A percentile compares a stretch with the other conserved stretches of the same genome.
Conservation (phyloP, 1,140 invertebrate species). For the Drosophila ironensis region DNA sequence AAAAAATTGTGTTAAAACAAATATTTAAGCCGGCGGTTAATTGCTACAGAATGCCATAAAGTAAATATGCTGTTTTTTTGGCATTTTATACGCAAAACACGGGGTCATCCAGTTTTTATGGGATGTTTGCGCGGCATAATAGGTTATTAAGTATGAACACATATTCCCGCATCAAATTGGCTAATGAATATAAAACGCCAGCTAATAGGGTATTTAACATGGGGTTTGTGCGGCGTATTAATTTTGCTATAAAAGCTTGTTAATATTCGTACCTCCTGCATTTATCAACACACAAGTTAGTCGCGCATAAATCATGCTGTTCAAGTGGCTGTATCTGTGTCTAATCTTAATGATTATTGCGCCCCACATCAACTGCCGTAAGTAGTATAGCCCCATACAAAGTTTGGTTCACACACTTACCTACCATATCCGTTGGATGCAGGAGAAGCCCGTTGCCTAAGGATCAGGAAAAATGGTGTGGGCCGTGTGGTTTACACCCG, state of each 20-base stretch:
- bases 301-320: constrained; percentile 35
- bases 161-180: not conserved
- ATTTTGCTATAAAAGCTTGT: constrained; percentile 23
- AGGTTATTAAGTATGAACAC: not conserved
- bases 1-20: constrained; percentile 30
- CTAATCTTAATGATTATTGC: constrained; percentile 22
- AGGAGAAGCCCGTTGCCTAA: not conserved
- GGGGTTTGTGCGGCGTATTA: not conserved
- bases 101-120: constrained; percentile 8
- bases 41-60: constrained; percentile 2
- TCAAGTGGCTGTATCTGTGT: constrained; percentile 24
- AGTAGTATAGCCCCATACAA: no score
- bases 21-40: constrained; percentile 20
- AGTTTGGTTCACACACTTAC: not conserved
- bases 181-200: constrained; percentile 11
- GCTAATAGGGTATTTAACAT: constrained; percentile 23
- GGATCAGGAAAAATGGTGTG: not conserved
- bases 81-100: not conserved
- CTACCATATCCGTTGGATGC: not conserved
- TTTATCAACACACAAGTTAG: constrained; percentile 19
- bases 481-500: not conserved
- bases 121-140: not conserved
- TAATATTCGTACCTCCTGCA: constrained; percentile 23
- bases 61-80: constrained; percentile 9
- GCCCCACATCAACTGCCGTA: constrained; percentile 5